Percentiles rank a stretch among this genome's conserved stretches.
These are phyloP conservation scores for Dicaeum eximium DNA, from an alignment of 2,113 vertebrate species.

Conservation along the genomic window DNA sequence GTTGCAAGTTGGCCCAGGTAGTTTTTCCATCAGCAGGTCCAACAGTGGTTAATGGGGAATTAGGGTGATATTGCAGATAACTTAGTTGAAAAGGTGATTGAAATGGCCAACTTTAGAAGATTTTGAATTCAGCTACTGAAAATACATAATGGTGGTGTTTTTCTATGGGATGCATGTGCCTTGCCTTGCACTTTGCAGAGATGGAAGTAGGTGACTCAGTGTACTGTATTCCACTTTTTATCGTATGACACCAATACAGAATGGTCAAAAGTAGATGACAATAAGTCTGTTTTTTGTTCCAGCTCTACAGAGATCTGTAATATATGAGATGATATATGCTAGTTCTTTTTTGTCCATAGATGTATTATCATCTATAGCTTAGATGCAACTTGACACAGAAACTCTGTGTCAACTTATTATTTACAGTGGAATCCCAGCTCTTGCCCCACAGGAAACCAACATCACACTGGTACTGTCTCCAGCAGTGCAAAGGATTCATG, in stretches of 20 bases:
- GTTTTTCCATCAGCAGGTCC: neutral
- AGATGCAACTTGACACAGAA: neutral
- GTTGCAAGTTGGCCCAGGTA: neutral
- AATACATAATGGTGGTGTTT: neutral
- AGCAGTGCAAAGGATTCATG: neutral
- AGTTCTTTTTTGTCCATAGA: neutral
- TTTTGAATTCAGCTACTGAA: neutral
- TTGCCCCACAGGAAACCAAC: neutral
- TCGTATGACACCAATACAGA: neutral
- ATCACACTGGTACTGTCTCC: neutral
- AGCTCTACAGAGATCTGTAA: neutral
- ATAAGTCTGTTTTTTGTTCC: neutral
- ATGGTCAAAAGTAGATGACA: neutral
- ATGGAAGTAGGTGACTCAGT: neutral
- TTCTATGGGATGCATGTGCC: neutral
- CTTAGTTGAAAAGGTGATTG: neutral
- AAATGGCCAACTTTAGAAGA: neutral
- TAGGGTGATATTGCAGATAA: neutral
- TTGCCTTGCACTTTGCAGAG: neutral
- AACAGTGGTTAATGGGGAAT: neutral
- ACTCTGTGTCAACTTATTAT: neutral
- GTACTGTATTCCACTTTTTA: neutral
- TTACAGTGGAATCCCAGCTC: neutral
- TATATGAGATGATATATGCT: neutral
- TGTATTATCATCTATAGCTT: neutral